Conservation (phyloP, 2,797 vertebrate species). For the Threskiornis aethiopicus region DNA sequence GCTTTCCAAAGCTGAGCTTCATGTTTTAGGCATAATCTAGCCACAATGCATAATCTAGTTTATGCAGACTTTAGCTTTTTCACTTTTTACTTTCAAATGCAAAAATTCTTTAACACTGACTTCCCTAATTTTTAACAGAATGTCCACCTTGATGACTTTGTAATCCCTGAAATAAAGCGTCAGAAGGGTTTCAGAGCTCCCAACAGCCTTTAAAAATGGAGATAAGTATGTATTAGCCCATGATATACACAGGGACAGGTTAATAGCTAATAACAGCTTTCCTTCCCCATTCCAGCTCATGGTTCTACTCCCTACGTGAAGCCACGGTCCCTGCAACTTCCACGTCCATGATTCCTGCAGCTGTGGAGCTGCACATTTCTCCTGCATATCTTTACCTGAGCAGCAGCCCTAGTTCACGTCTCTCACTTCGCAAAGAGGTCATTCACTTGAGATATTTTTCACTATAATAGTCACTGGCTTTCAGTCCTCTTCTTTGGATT, state of each 20-base stretch:
- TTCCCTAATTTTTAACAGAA: background rate
- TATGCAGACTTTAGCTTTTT: background rate
- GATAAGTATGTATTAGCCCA: background rate
- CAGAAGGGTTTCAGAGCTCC: background rate
- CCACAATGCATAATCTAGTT: background rate
- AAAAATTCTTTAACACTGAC: background rate
- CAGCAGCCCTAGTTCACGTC: background rate
- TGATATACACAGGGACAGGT: background rate
- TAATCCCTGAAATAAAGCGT: background rate
- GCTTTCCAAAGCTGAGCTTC: background rate
- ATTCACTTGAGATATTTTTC: background rate
- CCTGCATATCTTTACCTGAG: background rate
- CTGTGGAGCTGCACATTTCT: background rate
- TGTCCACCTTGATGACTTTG: background rate
- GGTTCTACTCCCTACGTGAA: background rate
- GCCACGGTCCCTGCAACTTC: rapidly evolving
- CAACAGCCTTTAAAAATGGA: background rate
- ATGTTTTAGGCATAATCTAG: background rate
- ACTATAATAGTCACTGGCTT: background rate
- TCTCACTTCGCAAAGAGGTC: background rate
- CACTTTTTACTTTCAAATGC: background rate
- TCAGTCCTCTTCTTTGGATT: background rate
- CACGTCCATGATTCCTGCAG: background rate
- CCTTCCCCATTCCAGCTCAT: background rate
- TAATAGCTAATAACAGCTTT: background rate